These are phyloP conservation scores for Macroramphosus scolopax DNA, from an alignment of 2,797 vertebrate genomes.

Conservation along the genomic window DNA sequence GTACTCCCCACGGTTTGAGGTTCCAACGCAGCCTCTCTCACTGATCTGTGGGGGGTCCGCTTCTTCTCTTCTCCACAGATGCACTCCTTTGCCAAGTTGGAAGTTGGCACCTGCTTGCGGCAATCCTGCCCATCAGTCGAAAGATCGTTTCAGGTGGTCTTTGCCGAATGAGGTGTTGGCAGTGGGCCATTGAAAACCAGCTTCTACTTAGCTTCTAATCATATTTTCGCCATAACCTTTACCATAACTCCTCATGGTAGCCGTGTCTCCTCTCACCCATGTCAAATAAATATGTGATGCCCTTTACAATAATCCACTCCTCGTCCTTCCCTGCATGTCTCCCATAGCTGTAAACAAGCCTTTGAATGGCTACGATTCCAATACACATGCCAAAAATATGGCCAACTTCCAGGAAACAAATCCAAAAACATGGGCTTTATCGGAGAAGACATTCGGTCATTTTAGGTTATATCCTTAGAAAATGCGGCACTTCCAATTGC, in stretches of 20 bases:
- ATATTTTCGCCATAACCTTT: conserved; percentile 26
- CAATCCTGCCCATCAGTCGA: conserved; percentile 58
- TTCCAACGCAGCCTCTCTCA: conserved; percentile 72
- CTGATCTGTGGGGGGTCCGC: conserved; percentile 69
- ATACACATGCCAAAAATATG: conserved; percentile 57
- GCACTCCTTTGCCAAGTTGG: conserved; percentile 63
- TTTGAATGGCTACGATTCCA: conserved; percentile 49
- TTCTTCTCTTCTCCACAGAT: conserved; percentile 60
- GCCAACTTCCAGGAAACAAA: conserved; percentile 66
- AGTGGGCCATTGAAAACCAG: conserved; percentile 55
- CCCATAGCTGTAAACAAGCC: conserved; percentile 42
- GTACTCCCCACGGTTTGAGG: conserved; percentile 77
- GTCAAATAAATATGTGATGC: conserved; percentile 17
- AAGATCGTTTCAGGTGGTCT: conserved; percentile 58
- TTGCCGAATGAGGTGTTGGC: conserved; percentile 60
- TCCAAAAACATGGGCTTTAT: conserved; percentile 59
- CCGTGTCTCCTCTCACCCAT: conserved; percentile 16
- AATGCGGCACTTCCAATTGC: conserved; percentile 32
- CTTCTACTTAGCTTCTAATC: conserved; percentile 25
- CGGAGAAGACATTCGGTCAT: conserved; percentile 31
- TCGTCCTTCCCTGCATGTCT: conserved; percentile 25
- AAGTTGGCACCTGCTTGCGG: conserved; percentile 77
- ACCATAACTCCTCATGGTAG: conserved; percentile 22
- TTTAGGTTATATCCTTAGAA: conserved; percentile 51
- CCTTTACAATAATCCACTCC: conserved; percentile 18